Conservation (phyloP, 2,888 invertebrate genomes). For the Eurois occulta region DNA sequence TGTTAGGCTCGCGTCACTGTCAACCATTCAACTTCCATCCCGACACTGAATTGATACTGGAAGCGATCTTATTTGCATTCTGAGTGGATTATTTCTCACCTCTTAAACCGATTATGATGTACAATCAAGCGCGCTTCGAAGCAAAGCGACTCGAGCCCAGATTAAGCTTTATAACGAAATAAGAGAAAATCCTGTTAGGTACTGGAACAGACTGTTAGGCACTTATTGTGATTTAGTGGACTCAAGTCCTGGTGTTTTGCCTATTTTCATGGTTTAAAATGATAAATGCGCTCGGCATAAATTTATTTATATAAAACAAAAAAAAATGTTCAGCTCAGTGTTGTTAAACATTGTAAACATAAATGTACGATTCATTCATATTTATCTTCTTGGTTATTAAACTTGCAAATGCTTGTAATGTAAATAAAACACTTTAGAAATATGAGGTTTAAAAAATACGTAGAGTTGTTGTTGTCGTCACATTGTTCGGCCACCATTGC, state of each 20-base stretch:
- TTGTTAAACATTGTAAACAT: constrained; percentile 20
- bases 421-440: constrained; percentile 51
- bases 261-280: constrained; percentile 26
- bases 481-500: constrained; percentile 85
- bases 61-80: constrained; percentile 84
- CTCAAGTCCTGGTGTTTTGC: constrained; percentile 8
- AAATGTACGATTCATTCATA: constrained; percentile 15
- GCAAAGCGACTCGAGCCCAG: constrained; percentile 14
- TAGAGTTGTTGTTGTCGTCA: constrained; percentile 76
- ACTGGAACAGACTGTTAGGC: constrained; percentile 39
- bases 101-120: constrained; percentile 63
- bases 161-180: constrained; percentile 35
- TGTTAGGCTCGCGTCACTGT: constrained; percentile 80
- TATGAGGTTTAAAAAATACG: constrained; percentile 66
- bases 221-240: constrained; percentile 39
- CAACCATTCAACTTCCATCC: constrained; percentile 81
- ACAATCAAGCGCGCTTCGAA: constrained; percentile 47
- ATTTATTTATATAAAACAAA: neutral
- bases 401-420: constrained; percentile 38
- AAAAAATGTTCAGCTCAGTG: neutral
- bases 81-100: constrained; percentile 72
- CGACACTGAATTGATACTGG: constrained; percentile 81
- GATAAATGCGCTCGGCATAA: constrained; percentile 2
- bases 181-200: constrained; percentile 30
- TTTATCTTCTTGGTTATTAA: constrained; percentile 40